Base-by-base conservation (phyloP, 1,140 invertebrate species). In the Drosophila kikkawai region DNA sequence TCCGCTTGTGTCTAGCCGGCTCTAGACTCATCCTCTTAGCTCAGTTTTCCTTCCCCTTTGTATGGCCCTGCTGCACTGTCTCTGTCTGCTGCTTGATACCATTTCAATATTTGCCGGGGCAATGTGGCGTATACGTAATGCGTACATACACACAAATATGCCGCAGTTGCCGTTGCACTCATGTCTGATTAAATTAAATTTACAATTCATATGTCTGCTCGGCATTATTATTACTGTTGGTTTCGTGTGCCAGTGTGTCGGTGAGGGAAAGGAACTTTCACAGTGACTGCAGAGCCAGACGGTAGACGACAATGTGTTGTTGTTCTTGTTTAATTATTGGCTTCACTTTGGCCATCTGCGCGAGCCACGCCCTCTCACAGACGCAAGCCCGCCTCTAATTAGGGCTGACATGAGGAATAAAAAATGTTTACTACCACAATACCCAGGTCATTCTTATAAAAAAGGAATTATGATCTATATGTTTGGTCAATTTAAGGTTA, bases 101-200 rank as follows among this genome's bases (percentile, higher is more conserved):
- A 68, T 78, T 80, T 81, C 80, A 74, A 84, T 84, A 88, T 80
- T 78, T 78, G 74, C 58, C 48, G 45, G 84, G 47, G 39, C 76
- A 74, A 75, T 73, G 58, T 75, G 71, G 73, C 68, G 74, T 79
- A 81, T 83, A 73, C 77, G 66, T 59, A 70, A 68, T 80, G 79
- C 79, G 67, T 44, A 79, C 26, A 68, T 56, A 67, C 50, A 76
- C 50, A 66, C 68, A 66, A 73, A 74, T 69, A 66, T 26, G 61
- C 41, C 58, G 58, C 75, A 50, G 56, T 69, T 78, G 60, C 67
- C 58, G 69, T 69, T 84, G 80, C 84, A 90, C 85, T 84, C 75
- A 79, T 68, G 79, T 76, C 75, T 90, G 79, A 84, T 88, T 90
- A 82, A 90, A 90, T 90, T 90, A 82, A 90, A 90, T 90, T 82